Conservation (phyloP, 2,888 invertebrate species). For the Sussaba pulchella region DNA sequence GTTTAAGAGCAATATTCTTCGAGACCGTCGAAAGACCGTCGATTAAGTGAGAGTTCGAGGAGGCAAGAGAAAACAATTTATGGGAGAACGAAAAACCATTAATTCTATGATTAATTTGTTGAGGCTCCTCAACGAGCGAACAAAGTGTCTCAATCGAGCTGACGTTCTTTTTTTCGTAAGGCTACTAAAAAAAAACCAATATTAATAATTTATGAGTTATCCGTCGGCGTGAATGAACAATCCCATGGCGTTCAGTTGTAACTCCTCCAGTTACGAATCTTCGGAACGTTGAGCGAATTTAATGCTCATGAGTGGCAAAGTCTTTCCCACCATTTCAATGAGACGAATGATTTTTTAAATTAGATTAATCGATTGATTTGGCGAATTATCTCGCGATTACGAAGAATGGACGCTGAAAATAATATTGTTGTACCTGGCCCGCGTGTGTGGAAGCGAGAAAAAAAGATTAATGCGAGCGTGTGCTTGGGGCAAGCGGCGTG, state of each 20-base stretch:
- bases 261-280: not conserved
- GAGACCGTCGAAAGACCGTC: constrained; percentile 28
- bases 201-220: constrained; percentile 44
- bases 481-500: constrained; percentile 41
- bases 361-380: not conserved
- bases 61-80: not conserved
- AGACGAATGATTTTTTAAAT: constrained; percentile 17
- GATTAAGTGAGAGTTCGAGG: constrained; percentile 28
- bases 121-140: not conserved
- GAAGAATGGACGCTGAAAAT: constrained; percentile 16
- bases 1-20: constrained; percentile 60
- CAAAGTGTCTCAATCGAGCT: constrained; percentile 1
- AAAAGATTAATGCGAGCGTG: constrained; percentile 27
- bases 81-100: not conserved
- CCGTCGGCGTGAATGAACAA: constrained; percentile 25
- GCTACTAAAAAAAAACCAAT: constrained; percentile 19
- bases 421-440: constrained; percentile 57
- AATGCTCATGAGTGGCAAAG: too few species aligned
- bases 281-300: too few species aligned
- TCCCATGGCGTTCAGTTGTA: not conserved
- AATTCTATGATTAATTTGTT: not conserved
- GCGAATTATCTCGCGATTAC: not conserved
- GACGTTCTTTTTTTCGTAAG: constrained; percentile 20
- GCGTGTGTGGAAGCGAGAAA: constrained; percentile 36
- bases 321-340: too few species aligned